Conservation (phyloP, 2,113 vertebrate species). For the Smithornis capensis region DNA sequence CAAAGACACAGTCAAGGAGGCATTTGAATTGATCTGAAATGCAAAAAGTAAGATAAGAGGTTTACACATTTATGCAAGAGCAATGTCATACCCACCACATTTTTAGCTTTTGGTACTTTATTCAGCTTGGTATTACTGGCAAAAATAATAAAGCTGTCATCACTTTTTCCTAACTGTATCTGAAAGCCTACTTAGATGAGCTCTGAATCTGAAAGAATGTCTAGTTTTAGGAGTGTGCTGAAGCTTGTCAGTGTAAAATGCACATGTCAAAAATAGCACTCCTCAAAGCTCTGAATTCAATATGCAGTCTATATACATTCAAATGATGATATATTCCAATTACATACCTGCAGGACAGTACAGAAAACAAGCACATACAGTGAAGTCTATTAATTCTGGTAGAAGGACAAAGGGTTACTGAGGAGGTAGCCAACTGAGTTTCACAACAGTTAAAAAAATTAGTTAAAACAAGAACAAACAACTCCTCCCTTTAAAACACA, state of each 20-base stretch:
- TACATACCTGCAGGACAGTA: background rate
- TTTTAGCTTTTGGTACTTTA: background rate
- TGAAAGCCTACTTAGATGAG: background rate
- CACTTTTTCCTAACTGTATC: background rate
- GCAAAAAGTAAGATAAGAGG: background rate
- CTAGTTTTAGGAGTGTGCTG: background rate
- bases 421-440: background rate
- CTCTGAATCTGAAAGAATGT: background rate
- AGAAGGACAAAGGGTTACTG: background rate
- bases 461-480: background rate
- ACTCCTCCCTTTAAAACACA: background rate
- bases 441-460: background rate
- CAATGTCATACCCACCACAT: background rate
- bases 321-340: background rate
- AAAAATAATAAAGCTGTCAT: background rate
- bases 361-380: background rate
- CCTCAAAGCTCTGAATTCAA: background rate
- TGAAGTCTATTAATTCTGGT: background rate
- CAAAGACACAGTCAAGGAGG: slow-evolving; percentile 90
- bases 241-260: background rate
- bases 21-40: slow-evolving; percentile 81
- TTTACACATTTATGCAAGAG: background rate
- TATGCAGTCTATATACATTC: background rate
- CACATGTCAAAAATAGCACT: background rate
- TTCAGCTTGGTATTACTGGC: background rate